phyloP scores from a whole-genome alignment of 1,140 invertebrate species.

The Danaus melanippus region DNA sequence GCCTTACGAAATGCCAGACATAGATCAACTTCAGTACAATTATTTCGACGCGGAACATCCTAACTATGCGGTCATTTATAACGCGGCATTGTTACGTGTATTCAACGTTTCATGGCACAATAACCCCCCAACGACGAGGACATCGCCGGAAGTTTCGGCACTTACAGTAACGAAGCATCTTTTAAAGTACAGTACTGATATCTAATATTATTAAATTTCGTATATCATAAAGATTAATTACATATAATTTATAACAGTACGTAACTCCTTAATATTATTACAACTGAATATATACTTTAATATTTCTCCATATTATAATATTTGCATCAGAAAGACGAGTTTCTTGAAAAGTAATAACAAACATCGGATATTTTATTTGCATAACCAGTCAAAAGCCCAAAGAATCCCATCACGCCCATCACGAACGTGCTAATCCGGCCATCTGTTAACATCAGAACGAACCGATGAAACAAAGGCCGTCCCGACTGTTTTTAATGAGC shows the following conservation, averaged over 20 bases:
- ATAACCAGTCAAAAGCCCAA: slow-evolving; percentile 19
- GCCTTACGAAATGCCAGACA: not conserved
- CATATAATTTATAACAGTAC: not conserved
- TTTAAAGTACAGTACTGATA: no score
- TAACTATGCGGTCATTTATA: slow-evolving; percentile 28
- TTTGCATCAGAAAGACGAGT: no score
- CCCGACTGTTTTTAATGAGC: slow-evolving; percentile 62
- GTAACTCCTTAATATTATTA: not conserved
- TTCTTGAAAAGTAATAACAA: no score
- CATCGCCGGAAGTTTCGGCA: no score
- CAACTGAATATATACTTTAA: no score
- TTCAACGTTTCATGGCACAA: slow-evolving; percentile 6
- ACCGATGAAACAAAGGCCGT: slow-evolving; percentile 65
- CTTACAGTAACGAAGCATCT: no score
- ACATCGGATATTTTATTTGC: slow-evolving; percentile 7
- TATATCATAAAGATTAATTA: no score
- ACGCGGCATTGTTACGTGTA: slow-evolving; percentile 21
- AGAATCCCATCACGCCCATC: slow-evolving; percentile 37
- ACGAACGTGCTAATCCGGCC: slow-evolving; percentile 55
- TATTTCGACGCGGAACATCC: slow-evolving; percentile 1
- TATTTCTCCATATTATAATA: no score
- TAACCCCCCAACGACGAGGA: slow-evolving; percentile 25
- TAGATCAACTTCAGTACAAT: not conserved
- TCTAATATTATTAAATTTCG: no score
- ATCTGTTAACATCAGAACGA: slow-evolving; percentile 62